A percentile compares a stretch with the other conserved stretches of the same genome.
These are phyloP conservation scores for Zophobas morio DNA, from an alignment of 1,140 invertebrate species.

Conservation along the genomic window DNA sequence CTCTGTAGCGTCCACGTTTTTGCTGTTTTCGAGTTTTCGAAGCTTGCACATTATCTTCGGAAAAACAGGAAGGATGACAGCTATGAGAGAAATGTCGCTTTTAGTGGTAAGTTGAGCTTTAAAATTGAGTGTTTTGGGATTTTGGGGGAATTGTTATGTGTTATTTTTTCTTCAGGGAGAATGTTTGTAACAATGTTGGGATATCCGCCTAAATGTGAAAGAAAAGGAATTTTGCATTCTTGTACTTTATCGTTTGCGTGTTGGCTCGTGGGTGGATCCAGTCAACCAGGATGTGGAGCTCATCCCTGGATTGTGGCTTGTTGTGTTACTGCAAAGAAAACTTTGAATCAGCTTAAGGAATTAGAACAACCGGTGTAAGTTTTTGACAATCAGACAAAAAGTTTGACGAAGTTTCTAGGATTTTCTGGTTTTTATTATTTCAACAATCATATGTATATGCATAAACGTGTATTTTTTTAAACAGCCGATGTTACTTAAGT, in stretches of 20 bases:
- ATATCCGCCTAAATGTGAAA: slow-evolving; percentile 73
- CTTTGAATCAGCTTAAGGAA: not conserved
- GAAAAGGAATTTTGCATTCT: slow-evolving; percentile 71
- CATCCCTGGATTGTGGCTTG: slow-evolving; percentile 79
- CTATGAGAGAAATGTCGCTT: slow-evolving; percentile 42
- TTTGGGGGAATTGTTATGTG: not conserved
- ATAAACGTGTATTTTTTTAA: no score
- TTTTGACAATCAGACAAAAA: not conserved
- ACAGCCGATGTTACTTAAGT: no score
- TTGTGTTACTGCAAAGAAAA: slow-evolving; percentile 69
- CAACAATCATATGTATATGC: not conserved
- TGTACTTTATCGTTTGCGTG: slow-evolving; percentile 81
- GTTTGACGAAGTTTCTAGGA: not conserved
- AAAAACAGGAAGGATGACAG: slow-evolving; percentile 15
- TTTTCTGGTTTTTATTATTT: not conserved
- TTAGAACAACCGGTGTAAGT: slow-evolving; percentile 1
- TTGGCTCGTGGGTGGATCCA: slow-evolving; percentile 78
- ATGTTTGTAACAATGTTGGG: slow-evolving; percentile 74
- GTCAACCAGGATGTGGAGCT: slow-evolving; percentile 75
- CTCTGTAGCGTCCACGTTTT: slow-evolving; percentile 22
- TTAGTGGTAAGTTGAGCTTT: slow-evolving; percentile 44
- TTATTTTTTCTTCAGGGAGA: slow-evolving; percentile 62
- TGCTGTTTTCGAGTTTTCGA: slow-evolving; percentile 33
- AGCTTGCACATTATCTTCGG: not conserved
- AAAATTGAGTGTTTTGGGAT: not conserved